Conservation (phyloP, 2,888 invertebrate species). For the Cephus sareptanus region DNA sequence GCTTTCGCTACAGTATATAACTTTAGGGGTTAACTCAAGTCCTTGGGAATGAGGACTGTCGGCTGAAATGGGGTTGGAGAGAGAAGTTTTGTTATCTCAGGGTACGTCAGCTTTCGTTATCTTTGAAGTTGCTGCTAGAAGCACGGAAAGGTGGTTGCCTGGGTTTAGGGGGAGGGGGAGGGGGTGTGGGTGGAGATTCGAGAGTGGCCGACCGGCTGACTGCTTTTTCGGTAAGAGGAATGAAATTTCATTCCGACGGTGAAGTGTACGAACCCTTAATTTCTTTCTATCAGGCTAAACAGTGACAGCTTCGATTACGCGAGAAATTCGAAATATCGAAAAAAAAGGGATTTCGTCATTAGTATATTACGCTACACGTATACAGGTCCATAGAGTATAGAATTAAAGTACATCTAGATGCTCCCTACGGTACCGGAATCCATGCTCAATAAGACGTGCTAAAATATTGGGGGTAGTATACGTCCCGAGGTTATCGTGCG, state of each 20-base stretch:
- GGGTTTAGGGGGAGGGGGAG: not conserved
- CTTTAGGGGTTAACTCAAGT: not conserved
- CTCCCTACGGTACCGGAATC: not conserved
- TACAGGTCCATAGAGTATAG: not conserved
- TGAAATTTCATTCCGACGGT: slow-evolving; percentile 49
- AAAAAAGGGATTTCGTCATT: not conserved
- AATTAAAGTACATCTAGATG: not conserved
- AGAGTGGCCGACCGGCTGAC: not conserved
- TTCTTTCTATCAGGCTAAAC: not conserved
- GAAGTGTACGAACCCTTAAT: slow-evolving; percentile 9
- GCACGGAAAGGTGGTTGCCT: not conserved
- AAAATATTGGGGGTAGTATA: not conserved
- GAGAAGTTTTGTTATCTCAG: slow-evolving; percentile 50
- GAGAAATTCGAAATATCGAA: not conserved
- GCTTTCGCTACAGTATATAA: not conserved
- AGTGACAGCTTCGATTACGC: not conserved
- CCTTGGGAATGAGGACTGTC: not conserved
- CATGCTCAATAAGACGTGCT: not conserved
- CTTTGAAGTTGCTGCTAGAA: slow-evolving; percentile 38
- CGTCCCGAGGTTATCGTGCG: not conserved
- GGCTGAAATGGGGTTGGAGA: slow-evolving; percentile 1
- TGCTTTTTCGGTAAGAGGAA: slow-evolving; percentile 22
- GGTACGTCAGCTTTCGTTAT: slow-evolving; percentile 53
- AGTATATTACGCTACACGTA: not conserved
- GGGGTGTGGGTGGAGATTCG: not conserved